Evolutionary conservation across 2,888 invertebrate genomes (phyloP).

Genomic region (Hydropsyche betteni): DNA sequence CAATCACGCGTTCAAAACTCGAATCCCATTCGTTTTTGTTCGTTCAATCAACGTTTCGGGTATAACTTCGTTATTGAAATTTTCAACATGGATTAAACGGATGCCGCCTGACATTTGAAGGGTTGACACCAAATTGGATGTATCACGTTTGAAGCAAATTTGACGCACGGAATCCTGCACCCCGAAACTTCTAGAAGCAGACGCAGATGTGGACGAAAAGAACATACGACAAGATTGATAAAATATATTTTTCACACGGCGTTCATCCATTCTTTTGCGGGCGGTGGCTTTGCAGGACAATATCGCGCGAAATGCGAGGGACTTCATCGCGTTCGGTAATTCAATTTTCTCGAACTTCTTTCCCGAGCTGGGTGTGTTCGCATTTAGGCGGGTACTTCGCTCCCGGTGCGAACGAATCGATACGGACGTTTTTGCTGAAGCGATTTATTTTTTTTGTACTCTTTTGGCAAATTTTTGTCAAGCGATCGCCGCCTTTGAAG

Average conservation of each 20-base stretch:
- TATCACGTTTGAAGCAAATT: conserved; percentile 22
- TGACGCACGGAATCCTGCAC: not conserved
- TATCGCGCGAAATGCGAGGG: conserved; percentile 24
- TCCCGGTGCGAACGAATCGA: conserved; percentile 27
- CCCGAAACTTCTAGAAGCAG: too few relatives aligned
- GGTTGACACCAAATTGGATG: conserved; percentile 22
- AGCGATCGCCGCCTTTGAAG: too few relatives aligned
- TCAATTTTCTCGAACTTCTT: conserved; percentile 43
- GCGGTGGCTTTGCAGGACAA: conserved; percentile 30
- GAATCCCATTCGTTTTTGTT: not conserved
- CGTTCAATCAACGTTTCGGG: not conserved
- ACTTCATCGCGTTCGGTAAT: conserved; percentile 46
- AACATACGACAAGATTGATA: too few relatives aligned
- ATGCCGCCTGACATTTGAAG: conserved; percentile 22
- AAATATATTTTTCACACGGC: too few relatives aligned
- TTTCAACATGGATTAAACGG: conserved; percentile 19
- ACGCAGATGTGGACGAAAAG: too few relatives aligned
- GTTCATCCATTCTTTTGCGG: conserved; percentile 13
- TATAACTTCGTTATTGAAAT: conserved; percentile 6
- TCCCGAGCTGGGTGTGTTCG: conserved; percentile 24
- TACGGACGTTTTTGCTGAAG: conserved; percentile 7
- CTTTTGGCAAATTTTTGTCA: conserved; percentile 3
- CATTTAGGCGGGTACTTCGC: conserved; percentile 17
- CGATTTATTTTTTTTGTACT: not conserved
- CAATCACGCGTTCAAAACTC: not conserved